phyloP scores from a whole-genome alignment of 2,113 vertebrate species.

The Pristiophorus japonicus region DNA sequence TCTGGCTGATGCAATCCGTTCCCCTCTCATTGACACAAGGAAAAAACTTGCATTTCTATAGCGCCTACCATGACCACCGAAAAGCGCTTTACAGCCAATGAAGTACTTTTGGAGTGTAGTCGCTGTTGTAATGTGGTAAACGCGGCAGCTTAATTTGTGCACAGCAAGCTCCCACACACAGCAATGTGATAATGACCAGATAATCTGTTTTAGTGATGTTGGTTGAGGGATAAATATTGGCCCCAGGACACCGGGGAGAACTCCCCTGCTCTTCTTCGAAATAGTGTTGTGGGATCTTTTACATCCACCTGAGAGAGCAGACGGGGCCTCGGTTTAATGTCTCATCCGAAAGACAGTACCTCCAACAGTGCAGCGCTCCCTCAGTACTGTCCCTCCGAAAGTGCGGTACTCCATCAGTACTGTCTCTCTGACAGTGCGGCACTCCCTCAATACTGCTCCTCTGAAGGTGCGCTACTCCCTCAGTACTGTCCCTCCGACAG shows the following conservation, averaged over 20 bases:
- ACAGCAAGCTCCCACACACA: neutral
- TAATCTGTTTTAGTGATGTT: neutral
- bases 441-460: too few species aligned
- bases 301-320: neutral
- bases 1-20: neutral
- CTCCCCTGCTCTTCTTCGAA: neutral
- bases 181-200: neutral
- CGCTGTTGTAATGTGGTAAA: neutral
- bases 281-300: neutral
- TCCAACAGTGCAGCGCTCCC: too few species aligned
- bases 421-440: too few species aligned
- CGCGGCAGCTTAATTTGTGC: neutral
- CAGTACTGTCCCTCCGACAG: too few species aligned
- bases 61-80: too few species aligned
- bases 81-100: too few species aligned
- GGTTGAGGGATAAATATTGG: neutral
- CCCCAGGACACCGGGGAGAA: neutral
- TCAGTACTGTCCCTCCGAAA: too few species aligned
- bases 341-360: too few species aligned
- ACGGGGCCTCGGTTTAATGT: too few species aligned
- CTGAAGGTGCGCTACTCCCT: too few species aligned
- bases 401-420: too few species aligned
- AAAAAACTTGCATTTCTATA: neutral
- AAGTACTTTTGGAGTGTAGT: too few species aligned
- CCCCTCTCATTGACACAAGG: neutral